A percentile compares a stretch with the other conserved stretches of the same genome.
Conservation (phyloP, 1,140 invertebrate species). For the Papilio helenus region DNA sequence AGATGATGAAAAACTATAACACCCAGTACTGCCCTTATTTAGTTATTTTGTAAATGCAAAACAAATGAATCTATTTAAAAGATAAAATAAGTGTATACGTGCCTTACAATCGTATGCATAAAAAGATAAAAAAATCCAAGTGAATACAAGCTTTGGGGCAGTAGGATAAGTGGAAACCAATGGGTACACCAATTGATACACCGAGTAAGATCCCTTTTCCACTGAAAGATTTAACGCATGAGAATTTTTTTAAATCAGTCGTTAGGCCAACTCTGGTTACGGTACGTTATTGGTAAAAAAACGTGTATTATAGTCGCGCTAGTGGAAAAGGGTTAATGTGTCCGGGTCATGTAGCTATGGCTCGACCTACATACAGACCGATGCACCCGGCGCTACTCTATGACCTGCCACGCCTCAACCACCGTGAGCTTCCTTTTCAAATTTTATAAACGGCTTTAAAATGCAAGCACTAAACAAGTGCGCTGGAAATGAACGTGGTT, state of each 20-base stretch:
- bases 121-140: not conserved
- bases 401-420: not conserved
- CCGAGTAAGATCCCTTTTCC: not conserved
- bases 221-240: not conserved
- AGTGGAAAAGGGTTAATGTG: not conserved
- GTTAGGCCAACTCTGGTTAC: not conserved
- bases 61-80: no score
- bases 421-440: conserved; percentile 4
- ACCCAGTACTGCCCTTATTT: no score
- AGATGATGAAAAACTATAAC: no score
- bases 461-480: not conserved
- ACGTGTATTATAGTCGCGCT: not conserved
- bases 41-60: no score
- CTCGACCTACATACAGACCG: conserved; percentile 31
- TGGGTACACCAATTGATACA: not conserved
- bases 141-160: not conserved
- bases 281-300: not conserved
- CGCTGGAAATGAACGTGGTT: not conserved
- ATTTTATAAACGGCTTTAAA: not conserved
- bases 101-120: no score
- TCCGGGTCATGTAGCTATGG: conserved; percentile 9
- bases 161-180: not conserved
- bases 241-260: not conserved
- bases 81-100: no score
- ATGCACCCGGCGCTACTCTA: conserved; percentile 16